Conservation (phyloP, 1,140 invertebrate species). For the Harlomillsia oculata region DNA sequence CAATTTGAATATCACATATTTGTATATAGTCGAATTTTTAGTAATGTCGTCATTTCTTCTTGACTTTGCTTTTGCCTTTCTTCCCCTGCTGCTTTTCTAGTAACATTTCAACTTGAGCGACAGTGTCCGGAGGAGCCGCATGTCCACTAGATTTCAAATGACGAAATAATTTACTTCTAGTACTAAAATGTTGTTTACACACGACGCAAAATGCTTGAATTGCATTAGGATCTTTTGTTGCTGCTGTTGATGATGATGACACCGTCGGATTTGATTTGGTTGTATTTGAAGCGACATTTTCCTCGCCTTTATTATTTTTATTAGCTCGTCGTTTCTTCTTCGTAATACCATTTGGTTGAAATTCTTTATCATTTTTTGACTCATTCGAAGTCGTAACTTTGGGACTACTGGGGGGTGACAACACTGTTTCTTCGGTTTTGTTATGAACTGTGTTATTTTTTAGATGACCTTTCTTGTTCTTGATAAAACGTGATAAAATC, state of each 20-base stretch:
- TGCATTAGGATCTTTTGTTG: not conserved
- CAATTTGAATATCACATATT: no score
- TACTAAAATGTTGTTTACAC: constrained; percentile 16
- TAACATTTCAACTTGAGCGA: not conserved
- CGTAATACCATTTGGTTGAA: not conserved
- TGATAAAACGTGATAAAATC: not conserved
- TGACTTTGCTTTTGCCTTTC: constrained; percentile 4
- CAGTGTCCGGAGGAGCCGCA: not conserved
- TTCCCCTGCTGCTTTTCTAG: not conserved
- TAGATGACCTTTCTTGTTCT: no score
- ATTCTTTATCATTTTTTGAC: not conserved
- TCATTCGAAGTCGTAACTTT: not conserved
- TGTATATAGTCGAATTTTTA: no score
- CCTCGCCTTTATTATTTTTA: not conserved
- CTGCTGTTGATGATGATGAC: not conserved
- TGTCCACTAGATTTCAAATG: constrained; percentile 19
- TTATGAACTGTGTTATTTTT: not conserved
- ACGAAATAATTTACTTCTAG: constrained; percentile 15
- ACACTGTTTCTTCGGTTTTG: not conserved
- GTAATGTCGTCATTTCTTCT: no score
- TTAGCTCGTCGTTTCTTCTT: constrained; percentile 15
- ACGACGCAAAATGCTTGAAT: not conserved
- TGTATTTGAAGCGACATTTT: not conserved
- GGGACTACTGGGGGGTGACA: not conserved
- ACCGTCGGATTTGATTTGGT: not conserved